Conservation (phyloP, 2,797 vertebrate genomes). For the Margarornis squamiger region DNA sequence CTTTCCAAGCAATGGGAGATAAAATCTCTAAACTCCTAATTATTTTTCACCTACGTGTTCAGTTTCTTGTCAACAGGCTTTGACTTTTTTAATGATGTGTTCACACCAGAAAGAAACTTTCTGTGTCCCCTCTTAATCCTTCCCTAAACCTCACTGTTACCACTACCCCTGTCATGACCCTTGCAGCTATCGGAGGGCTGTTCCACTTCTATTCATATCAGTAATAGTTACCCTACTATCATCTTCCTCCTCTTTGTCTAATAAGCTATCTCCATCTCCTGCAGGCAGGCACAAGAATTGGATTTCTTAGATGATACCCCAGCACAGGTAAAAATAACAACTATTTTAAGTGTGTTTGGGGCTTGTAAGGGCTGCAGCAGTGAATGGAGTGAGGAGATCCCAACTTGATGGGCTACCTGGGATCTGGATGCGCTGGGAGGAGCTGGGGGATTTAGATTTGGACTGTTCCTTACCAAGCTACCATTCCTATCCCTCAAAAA, state of each 20-base stretch:
- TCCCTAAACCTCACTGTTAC: not conserved
- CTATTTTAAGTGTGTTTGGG: not conserved
- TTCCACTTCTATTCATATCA: not conserved
- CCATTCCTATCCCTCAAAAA: not conserved
- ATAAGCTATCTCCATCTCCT: not conserved
- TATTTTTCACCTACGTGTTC: not conserved
- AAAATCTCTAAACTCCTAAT: not conserved
- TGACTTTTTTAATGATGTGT: not conserved
- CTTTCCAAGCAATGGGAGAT: not conserved
- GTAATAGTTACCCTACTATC: not conserved
- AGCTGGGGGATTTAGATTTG: not conserved
- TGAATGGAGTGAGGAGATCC: not conserved
- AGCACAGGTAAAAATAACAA: not conserved
- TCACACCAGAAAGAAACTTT: not conserved
- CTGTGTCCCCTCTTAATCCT: not conserved
- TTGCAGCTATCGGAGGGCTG: not conserved
- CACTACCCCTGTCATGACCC: not conserved
- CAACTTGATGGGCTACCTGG: not conserved
- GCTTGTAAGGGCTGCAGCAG: not conserved
- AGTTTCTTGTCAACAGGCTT: not conserved
- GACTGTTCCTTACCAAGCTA: not conserved
- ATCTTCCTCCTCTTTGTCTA: not conserved
- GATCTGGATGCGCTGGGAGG: fast-evolving
- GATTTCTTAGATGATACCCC: not conserved
- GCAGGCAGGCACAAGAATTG: not conserved